Percentiles rank a stretch among this genome's conserved stretches.
Evolutionary conservation across 2,888 invertebrate species (phyloP).

Genomic region (Deroplatys truncata): DNA sequence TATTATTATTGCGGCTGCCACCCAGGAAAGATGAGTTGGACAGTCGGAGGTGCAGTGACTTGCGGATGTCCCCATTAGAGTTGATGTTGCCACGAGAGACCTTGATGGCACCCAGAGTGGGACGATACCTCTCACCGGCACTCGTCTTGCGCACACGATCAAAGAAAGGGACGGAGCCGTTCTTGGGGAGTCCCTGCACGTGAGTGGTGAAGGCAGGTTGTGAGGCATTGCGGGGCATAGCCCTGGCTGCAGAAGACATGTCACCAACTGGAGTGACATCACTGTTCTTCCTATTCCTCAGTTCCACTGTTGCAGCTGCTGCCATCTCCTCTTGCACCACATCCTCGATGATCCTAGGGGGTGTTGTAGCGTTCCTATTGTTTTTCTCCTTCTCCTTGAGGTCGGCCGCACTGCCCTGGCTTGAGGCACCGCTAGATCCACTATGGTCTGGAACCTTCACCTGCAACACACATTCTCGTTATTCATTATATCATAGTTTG

Average conservation of each 20-base stretch:
- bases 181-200: conserved; percentile 67
- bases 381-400: conserved; percentile 35
- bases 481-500: too few species aligned
- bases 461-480: not conserved
- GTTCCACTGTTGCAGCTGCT: conserved; percentile 24
- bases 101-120: conserved; percentile 76
- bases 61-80: conserved; percentile 71
- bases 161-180: conserved; percentile 87
- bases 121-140: conserved; percentile 78
- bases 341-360: conserved; percentile 40
- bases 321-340: conserved; percentile 38
- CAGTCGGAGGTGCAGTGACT: conserved; percentile 52
- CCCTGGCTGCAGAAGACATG: conserved; percentile 43
- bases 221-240: conserved; percentile 78
- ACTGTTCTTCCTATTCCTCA: conserved; percentile 30
- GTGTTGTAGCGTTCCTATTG: conserved; percentile 11
- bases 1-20: conserved; percentile 54
- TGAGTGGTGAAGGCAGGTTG: conserved; percentile 80
- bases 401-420: conserved; percentile 47
- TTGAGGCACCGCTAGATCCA: conserved; percentile 52
- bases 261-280: conserved; percentile 20
- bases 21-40: conserved; percentile 56
- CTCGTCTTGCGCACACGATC: conserved; percentile 81
- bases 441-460: conserved; percentile 59
- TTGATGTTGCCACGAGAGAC: conserved; percentile 72